Base-by-base conservation (phyloP, 1,140 invertebrate genomes). In the Cardiocondyla obscurior region DNA sequence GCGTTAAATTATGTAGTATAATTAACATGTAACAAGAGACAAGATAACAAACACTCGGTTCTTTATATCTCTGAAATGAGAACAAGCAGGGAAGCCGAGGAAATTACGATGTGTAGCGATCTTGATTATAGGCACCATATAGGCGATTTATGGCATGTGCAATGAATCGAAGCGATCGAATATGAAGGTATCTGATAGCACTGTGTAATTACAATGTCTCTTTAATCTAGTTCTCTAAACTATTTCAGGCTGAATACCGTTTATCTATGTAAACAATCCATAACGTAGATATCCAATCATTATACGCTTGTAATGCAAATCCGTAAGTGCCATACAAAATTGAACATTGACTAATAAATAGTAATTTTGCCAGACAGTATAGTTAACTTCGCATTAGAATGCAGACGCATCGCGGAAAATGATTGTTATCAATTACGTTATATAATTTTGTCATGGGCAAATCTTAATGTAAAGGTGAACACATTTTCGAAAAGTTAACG, bases 181-280 rank as follows among this genome's bases (percentile, higher is more conserved):
- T 16, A 28, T 39, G 42, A 73, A 51, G 25, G 55, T 49, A 58
- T 76, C 42, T 74, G 84, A 77, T 25, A 60, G 69, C 42, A 36
- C 46, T 53, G 55, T 70, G 82, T 77, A 77, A 84, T 87, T 77
- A 70, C 62, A 77, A 81, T 42, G 60, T 88, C 46, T 67, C 39
- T 77, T 19, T 82, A 87, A 73, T 82, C 82, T 87, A 87, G 73
- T 87, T 77, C 60, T 70, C 58, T 46, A 42, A 36, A 65, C 46
- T 74, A 14, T 51, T 74, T 30, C 49, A 62, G 44, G 74, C 83
- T 88, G 82, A 87, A 85, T 83, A 85, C 85, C 58, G 70, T 72
- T 73, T 42, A 55, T 51, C 2, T 16, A n/a, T 72, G 30, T 69
- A 58, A 85, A 62, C 58, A 65, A 73, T 74, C 74, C 49, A 69